A percentile compares a stretch with the other conserved stretches of the same genome.
Conservation (phyloP, 1,140 invertebrate species). For the Wiebesia pumilae region DNA sequence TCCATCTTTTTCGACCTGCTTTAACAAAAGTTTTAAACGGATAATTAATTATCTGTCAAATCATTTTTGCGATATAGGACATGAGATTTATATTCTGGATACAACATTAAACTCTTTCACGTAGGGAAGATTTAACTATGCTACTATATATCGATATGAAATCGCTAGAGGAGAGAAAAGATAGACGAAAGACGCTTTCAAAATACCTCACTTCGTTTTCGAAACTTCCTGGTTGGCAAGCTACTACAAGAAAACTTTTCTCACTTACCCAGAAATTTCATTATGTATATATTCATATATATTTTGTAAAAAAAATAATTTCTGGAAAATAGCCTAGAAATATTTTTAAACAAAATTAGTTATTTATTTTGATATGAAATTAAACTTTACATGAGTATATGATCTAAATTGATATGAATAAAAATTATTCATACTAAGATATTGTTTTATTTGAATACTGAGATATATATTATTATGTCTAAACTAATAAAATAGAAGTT, state of each 20-base stretch:
- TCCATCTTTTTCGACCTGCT: neutral
- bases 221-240: conserved; percentile 28
- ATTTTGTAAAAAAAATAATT: conserved; percentile 12
- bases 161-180: neutral
- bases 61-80: neutral
- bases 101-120: conserved; percentile 15
- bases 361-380: neutral
- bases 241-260: conserved; percentile 9
- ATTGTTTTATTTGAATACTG: too few species aligned
- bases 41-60: conserved; percentile 52
- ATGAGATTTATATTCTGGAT: conserved; percentile 33
- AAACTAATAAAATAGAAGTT: too few species aligned
- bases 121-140: neutral
- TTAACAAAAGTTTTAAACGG: conserved; percentile 46
- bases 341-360: neutral
- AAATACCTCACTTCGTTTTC: conserved; percentile 40
- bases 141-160: neutral
- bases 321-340: neutral
- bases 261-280: neutral
- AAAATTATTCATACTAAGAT: too few species aligned
- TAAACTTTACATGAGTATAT: too few species aligned
- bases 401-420: too few species aligned
- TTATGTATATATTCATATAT: neutral
- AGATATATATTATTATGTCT: too few species aligned
- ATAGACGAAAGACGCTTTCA: conserved; percentile 6